Percentiles rank a stretch among this genome's conserved stretches.
phyloP scores from a whole-genome alignment of 1,140 invertebrate species.

The Metaphire vulgaris region DNA sequence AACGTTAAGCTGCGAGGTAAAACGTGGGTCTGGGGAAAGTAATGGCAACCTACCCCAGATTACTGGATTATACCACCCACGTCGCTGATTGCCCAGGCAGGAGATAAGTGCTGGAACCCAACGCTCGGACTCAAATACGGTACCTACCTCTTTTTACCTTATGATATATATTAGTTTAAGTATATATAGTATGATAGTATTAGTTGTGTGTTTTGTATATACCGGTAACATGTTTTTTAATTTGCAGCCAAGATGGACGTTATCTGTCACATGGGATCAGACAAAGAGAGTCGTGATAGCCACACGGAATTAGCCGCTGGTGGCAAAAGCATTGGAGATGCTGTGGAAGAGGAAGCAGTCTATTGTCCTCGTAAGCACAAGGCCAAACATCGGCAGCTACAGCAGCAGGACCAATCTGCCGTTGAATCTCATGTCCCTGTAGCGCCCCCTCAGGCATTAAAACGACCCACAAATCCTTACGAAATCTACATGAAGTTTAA shows the following conservation, averaged over 20 bases:
- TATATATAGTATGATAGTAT: too few species aligned
- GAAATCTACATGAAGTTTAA: constrained; percentile 86
- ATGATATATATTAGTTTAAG: too few species aligned
- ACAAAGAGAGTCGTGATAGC: neutral
- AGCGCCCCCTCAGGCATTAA: constrained; percentile 56
- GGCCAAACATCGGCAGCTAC: constrained; percentile 41
- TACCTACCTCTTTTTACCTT: too few species aligned
- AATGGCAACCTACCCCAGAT: too few species aligned
- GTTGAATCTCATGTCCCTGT: constrained; percentile 32
- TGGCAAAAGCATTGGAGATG: constrained; percentile 32
- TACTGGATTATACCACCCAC: too few species aligned
- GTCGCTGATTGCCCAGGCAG: too few species aligned
- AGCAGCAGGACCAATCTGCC: constrained; percentile 32
- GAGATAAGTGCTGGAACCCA: too few species aligned
- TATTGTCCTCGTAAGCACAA: constrained; percentile 22
- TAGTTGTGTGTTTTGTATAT: too few species aligned
- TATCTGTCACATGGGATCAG: neutral
- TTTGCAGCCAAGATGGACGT: neutral
- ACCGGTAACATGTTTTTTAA: neutral
- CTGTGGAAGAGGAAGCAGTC: constrained; percentile 6
- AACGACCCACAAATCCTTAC: constrained; percentile 70
- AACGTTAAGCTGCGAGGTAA: too few species aligned
- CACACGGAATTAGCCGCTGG: neutral
- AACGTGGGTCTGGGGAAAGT: too few species aligned
- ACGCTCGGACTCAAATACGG: too few species aligned